A percentile compares a stretch with the other conserved stretches of the same genome.
Conservation (phyloP, 1,140 invertebrate species). For the Tenebrio molitor region DNA sequence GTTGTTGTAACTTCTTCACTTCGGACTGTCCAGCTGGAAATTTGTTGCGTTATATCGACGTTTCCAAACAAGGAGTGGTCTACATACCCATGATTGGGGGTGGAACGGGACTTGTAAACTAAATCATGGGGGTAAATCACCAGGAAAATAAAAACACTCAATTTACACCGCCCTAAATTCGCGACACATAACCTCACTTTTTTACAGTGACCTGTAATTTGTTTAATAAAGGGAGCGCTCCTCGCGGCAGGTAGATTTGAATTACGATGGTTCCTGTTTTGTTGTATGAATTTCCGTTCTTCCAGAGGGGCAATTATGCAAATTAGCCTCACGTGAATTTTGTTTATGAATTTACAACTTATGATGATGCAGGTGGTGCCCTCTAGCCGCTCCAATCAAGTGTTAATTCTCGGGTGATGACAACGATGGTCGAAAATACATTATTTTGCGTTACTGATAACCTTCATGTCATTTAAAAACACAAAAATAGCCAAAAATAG, state of each 20-base stretch:
- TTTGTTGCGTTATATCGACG: neutral
- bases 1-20: conserved; percentile 86
- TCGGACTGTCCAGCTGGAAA: conserved; percentile 68
- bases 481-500: conserved; percentile 52
- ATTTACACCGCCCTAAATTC: neutral
- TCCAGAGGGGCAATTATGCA: too few species aligned
- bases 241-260: neutral
- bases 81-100: neutral
- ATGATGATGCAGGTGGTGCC: neutral
- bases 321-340: too few species aligned
- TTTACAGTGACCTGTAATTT: neutral
- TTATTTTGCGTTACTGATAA: conserved; percentile 45
- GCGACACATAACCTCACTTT: neutral
- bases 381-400: neutral
- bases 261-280: too few species aligned
- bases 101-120: neutral
- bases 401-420: neutral
- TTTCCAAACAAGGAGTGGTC: neutral
- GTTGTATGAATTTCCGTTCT: too few species aligned
- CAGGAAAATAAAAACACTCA: neutral
- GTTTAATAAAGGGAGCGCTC: too few species aligned
- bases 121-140: neutral
- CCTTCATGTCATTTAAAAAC: conserved; percentile 55
- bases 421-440: conserved; percentile 16
- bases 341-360: too few species aligned